Evolutionary conservation across 2,888 invertebrate genomes (phyloP), one percentile per base, ranked within the genome.

Genomic region (Doris montereyensis): DNA sequence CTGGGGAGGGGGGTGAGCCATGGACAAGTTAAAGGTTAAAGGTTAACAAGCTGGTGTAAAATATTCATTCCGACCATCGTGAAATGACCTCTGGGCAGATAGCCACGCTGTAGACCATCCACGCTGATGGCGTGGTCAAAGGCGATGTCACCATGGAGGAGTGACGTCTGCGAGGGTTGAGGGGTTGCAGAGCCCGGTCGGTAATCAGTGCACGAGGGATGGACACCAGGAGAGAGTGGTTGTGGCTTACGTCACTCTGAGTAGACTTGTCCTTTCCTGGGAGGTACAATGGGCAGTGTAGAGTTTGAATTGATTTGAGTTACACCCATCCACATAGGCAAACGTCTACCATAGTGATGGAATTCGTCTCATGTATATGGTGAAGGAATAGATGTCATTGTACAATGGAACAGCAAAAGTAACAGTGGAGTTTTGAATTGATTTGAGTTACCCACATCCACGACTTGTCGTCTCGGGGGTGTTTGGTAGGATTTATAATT

Each of bases 61-160:
- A 86, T 81, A 28, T 85, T 83, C 81, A 85, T 83, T 32, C 86
- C 86, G 10, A 85, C 24, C 81, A 84, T 80, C 72, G 78, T 79
- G 57, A 73, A 68, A 78, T 81, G 76, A 21, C 80, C 81, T 8
- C 74, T 80, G n/a, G 84, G 84, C 67, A 84, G 82, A 78, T 85
- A 84, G 68, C 83, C 83, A 2, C 81, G 57, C 34, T 82, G 81
- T 2, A 85, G 76, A 62, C 82, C 85, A 77, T 85, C 86, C 81
- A 84, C 84, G 52, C 83, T 84, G 62, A 85, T 75, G 13, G 85
- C 82, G 35, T 83, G 81, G 41, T 84, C 82, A 28, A 86, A 67
- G 32, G 84, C 78, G 68, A 81, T 79, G 73, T 84, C 83, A 86
- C 81, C 60, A 81, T 77, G 26, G 82, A 82, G 24, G 81, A 74